Evolutionary conservation across 2,797 vertebrate genomes (phyloP).

Genomic region (Lagodon rhomboides): DNA sequence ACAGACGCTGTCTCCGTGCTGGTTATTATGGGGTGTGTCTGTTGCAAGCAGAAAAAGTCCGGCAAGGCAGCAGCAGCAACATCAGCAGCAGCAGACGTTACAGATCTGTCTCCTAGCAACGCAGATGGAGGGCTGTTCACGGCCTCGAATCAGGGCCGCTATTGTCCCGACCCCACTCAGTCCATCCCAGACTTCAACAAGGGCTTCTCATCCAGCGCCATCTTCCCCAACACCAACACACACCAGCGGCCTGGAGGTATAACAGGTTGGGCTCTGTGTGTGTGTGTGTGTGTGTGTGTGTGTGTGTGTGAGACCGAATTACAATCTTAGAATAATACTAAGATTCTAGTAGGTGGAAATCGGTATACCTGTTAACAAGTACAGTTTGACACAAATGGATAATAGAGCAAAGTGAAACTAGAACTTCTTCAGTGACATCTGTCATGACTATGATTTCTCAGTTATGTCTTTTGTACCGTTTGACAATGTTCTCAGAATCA

Average conservation of each 20-base stretch:
- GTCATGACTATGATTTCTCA: not conserved
- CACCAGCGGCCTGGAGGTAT: slow-evolving; percentile 68
- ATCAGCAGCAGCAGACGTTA: slow-evolving; percentile 42
- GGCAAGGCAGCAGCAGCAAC: slow-evolving; percentile 68
- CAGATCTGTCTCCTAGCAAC: slow-evolving; percentile 69
- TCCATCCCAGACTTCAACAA: slow-evolving; percentile 88
- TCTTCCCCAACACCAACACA: slow-evolving; percentile 69
- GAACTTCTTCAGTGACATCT: not conserved
- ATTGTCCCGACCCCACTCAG: slow-evolving; percentile 83
- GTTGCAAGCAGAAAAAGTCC: slow-evolving; percentile 92
- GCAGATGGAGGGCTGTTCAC: slow-evolving; percentile 66
- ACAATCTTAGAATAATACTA: too few relatives aligned
- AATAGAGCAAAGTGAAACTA: not conserved
- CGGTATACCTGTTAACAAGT: too few relatives aligned
- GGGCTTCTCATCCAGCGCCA: slow-evolving; percentile 75
- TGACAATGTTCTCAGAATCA: not conserved
- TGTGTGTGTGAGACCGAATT: slow-evolving; percentile 19
- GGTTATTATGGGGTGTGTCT: slow-evolving; percentile 94
- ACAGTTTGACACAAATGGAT: not conserved
- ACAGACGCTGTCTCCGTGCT: slow-evolving; percentile 76
- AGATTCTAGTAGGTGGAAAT: too few relatives aligned
- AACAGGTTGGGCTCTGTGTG: slow-evolving; percentile 66
- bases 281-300: slow-evolving; percentile 41
- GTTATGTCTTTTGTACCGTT: not conserved
- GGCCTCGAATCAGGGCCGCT: slow-evolving; percentile 75